phyloP scores from a whole-genome alignment of 2,797 vertebrate species.

The Streptopelia turtur region DNA sequence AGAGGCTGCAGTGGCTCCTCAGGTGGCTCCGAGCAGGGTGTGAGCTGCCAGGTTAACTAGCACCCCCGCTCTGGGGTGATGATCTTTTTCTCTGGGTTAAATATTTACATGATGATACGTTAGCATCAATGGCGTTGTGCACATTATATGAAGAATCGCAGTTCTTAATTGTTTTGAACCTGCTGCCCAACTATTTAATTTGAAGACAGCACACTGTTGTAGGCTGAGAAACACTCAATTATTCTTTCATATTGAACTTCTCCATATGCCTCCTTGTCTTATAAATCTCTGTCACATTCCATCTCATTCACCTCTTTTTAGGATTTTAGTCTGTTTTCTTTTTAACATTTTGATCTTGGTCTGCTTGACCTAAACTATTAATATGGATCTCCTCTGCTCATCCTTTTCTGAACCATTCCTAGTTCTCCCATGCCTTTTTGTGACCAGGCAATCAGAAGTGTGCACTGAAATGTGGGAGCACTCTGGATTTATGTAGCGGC shows the following conservation, averaged over 20 bases:
- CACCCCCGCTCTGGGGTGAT: accelerated
- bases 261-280: not conserved
- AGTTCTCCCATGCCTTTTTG: not conserved
- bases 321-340: not conserved
- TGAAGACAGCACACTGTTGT: not conserved
- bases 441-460: not conserved
- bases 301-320: not conserved
- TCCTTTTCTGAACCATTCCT: not conserved
- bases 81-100: not conserved
- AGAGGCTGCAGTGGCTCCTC: not conserved
- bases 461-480: not conserved
- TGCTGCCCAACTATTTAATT: not conserved
- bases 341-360: not conserved
- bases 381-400: not conserved
- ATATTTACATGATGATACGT: not conserved
- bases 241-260: not conserved
- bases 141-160: not conserved
- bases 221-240: not conserved
- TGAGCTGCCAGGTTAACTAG: not conserved
- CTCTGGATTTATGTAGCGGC: not conserved
- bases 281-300: not conserved
- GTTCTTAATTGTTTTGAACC: not conserved
- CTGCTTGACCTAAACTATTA: not conserved
- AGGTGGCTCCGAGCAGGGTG: not conserved
- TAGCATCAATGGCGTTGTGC: not conserved